Base-by-base conservation (phyloP, 1,140 invertebrate species). In the Ericerus pela region DNA sequence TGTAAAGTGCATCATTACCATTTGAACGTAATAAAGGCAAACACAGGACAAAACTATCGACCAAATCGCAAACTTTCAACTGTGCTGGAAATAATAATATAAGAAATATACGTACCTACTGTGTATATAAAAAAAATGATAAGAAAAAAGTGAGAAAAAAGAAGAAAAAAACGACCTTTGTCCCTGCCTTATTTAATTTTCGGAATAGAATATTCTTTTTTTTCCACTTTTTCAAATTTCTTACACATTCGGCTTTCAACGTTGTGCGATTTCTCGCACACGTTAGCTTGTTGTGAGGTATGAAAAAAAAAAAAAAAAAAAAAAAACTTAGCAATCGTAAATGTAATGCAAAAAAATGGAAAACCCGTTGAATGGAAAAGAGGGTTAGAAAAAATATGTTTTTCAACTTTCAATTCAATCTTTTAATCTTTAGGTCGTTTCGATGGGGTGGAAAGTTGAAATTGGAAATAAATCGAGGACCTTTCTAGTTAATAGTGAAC, bases 161-260 rank as follows among this genome's bases (percentile, higher is more conserved):
- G 10, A 47, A 10, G 11, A 47, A 47, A 24, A 10, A 10, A 24
- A 47, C 22, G 26, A 47, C 41, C 41, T 47, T 47, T 24, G 41
- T 47, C 41, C 10, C 14, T 47, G 20, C 20, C 10, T 47, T 47
- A 47, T 47, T 47, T 47, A 47, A 47, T 24, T 47, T 47, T 47
- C 6, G 41, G 26, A 47, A 47, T 47, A 47, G 41, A 47, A 47
- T 47, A 47, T n/a, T n/a, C n/a, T n/a, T n/a, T n/a, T n/a, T n/a
- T n/a, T n/a, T n/a, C n/a, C n/a, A n/a, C 41, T 47, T 47, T 47
- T 47, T 47, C 41, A 47, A 47, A 47, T 47, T 47, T 47, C 41
- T 47, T 47, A 47, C 41, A 47, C 41, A 16, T 47, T 47, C 41
- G 41, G 20, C 8, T n/a, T n/a, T n/a, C n/a, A n/a, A n/a, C n/a